Evolutionary conservation across 1,140 invertebrate genomes (phyloP).

Genomic region (Drosophila micromelanica): DNA sequence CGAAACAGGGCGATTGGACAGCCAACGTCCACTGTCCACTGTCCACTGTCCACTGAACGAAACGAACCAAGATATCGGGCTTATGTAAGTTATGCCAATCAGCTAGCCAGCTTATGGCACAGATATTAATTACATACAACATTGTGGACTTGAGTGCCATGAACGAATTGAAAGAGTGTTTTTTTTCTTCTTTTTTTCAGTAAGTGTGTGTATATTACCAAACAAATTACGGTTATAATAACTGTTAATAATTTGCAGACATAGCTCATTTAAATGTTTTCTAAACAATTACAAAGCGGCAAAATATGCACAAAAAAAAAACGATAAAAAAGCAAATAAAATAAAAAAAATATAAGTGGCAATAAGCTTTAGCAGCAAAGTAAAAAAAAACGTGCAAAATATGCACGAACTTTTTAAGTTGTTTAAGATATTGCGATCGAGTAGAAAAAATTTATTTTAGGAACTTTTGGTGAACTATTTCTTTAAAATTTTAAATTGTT

Average conservation of each 20-base stretch:
- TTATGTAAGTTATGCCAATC: conserved; percentile 79
- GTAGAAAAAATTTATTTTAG: no score
- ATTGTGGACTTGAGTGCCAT: conserved; percentile 51
- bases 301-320: conserved; percentile 20
- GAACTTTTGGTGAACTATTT: no score
- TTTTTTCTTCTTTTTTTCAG: conserved; percentile 27
- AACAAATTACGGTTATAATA: conserved; percentile 70
- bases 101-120: conserved; percentile 65
- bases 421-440: no score
- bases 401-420: no score
- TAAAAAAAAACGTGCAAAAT: no score
- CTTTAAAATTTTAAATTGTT: no score
- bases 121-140: conserved; percentile 77
- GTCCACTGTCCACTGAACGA: conserved; percentile 48
- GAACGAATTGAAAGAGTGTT: conserved; percentile 64
- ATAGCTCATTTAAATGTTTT: conserved; percentile 63
- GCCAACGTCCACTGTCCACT: no score
- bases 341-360: no score
- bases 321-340: not conserved
- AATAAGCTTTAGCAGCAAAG: no score
- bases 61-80: conserved; percentile 55
- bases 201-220: conserved; percentile 41
- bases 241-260: conserved; percentile 67
- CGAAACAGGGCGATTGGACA: conserved; percentile 55
- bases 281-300: conserved; percentile 37